These are phyloP conservation scores for Sitodiplosis mosellana DNA, from an alignment of 1,140 invertebrate genomes.

Conservation along the genomic window DNA sequence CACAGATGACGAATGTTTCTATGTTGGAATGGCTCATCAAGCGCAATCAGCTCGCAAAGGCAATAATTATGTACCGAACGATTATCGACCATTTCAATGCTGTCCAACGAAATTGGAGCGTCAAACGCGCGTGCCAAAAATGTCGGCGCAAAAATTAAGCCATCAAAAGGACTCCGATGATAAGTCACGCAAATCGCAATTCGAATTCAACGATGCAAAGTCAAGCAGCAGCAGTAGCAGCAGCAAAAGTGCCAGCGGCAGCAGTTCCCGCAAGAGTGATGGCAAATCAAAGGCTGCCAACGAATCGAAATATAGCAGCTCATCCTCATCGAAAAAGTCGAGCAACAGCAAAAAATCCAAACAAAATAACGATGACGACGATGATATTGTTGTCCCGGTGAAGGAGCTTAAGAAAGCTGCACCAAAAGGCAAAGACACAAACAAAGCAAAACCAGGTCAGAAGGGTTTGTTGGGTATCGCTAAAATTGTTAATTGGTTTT, in stretches of 20 bases:
- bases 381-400: too few species aligned
- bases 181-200: conserved; percentile 7
- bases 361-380: too few species aligned
- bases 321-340: not conserved
- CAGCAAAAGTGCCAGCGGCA: conserved; percentile 4
- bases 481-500: conserved; percentile 40
- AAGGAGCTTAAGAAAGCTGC: conserved; percentile 2
- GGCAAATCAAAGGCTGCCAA: not conserved
- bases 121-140: conserved; percentile 26
- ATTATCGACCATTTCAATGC: conserved; percentile 76
- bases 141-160: conserved; percentile 23
- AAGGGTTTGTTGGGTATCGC: conserved; percentile 65
- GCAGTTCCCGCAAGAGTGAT: conserved; percentile 7
- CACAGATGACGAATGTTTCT: conserved; percentile 88
- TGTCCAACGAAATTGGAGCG: conserved; percentile 62
- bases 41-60: conserved; percentile 29
- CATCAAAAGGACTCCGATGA: conserved; percentile 12
- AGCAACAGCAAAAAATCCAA: conserved; percentile 2
- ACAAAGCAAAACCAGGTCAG: conserved; percentile 26
- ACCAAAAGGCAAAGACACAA: conserved; percentile 7
- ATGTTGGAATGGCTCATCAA: conserved; percentile 63
- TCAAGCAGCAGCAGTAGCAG: not conserved
- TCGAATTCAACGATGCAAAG: not conserved
- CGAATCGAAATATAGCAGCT: not conserved
- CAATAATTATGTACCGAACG: conserved; percentile 57